These are phyloP conservation scores for Rhynchonycteris naso DNA, from an alignment of 2,797 vertebrate species.

Conservation along the genomic window DNA sequence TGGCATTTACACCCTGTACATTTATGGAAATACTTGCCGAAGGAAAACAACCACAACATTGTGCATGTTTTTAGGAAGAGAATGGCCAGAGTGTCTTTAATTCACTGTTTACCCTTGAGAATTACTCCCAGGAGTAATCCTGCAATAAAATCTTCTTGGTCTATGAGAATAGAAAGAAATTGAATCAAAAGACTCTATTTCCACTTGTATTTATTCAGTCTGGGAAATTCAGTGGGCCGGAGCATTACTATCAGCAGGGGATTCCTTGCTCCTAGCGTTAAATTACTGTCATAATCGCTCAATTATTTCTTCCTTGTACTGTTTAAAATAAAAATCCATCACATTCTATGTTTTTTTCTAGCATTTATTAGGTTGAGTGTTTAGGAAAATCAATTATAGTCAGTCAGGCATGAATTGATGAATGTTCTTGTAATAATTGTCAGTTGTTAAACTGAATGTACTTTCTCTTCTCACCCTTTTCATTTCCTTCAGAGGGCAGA, in stretches of 20 bases:
- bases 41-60: slow-evolving; percentile 80
- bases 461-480: slow-evolving; percentile 87
- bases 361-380: slow-evolving; percentile 93
- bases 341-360: slow-evolving; percentile 88
- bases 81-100: slow-evolving; percentile 86
- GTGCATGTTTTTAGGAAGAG: slow-evolving; percentile 78
- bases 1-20: slow-evolving; percentile 60
- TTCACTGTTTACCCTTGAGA: slow-evolving; percentile 87
- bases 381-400: slow-evolving; percentile 93
- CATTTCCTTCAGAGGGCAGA: slow-evolving; percentile 94
- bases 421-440: slow-evolving; percentile 92
- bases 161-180: slow-evolving; percentile 90
- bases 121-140: slow-evolving; percentile 88
- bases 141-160: slow-evolving; percentile 88
- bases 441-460: slow-evolving; percentile 90
- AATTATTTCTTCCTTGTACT: slow-evolving; percentile 93
- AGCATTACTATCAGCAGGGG: slow-evolving; percentile 91
- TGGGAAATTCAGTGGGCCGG: slow-evolving; percentile 91
- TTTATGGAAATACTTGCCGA: slow-evolving; percentile 74
- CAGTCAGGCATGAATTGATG: slow-evolving; percentile 91
- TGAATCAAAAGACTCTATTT: slow-evolving; percentile 92
- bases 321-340: slow-evolving; percentile 94
- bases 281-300: slow-evolving; percentile 94
- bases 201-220: slow-evolving; percentile 91
- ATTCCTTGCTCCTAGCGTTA: slow-evolving; percentile 92